Evolutionary conservation across 2,113 vertebrate genomes (phyloP).

Genomic region (Agelaius phoeniceus): DNA sequence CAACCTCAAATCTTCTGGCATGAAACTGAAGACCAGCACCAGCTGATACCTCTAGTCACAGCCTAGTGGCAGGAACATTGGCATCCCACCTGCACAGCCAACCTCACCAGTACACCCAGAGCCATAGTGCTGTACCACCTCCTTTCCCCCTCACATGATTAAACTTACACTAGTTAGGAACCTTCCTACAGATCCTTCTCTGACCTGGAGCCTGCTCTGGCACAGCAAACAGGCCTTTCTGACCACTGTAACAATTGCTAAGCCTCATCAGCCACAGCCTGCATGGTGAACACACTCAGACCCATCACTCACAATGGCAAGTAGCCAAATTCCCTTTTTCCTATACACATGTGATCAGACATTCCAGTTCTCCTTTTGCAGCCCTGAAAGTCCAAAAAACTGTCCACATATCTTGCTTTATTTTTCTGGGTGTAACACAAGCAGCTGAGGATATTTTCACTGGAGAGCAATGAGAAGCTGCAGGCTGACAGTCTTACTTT

Average conservation of each 20-base stretch:
- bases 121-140: no score
- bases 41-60: neutral
- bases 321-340: neutral
- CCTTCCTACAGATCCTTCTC: neutral
- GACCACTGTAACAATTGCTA: neutral
- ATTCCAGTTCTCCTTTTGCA: neutral
- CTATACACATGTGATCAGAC: fast-evolving
- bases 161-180: neutral
- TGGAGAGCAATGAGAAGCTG: neutral
- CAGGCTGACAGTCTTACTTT: neutral
- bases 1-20: neutral
- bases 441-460: neutral
- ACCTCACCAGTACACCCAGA: neutral
- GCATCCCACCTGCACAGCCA: neutral
- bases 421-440: neutral
- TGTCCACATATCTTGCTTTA: neutral
- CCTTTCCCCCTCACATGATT: neutral
- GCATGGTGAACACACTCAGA: neutral
- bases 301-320: neutral
- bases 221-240: neutral
- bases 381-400: neutral
- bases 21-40: neutral
- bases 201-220: neutral
- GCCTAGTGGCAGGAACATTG: neutral
- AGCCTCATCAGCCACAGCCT: neutral